Conservation (phyloP, 2,888 invertebrate species). For the Poecilus cupreus region DNA sequence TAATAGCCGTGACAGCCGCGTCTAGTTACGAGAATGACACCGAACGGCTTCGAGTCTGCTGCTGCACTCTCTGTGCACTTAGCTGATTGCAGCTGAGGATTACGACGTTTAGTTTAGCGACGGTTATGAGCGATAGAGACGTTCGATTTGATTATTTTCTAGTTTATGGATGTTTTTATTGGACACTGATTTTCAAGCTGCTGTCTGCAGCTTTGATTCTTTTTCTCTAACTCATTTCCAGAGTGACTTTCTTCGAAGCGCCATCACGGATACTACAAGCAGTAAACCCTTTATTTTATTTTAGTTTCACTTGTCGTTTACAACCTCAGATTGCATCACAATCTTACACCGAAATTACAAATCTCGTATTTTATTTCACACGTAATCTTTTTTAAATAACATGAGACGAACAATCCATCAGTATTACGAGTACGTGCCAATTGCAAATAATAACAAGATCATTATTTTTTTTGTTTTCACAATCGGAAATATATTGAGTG, state of each 20-base stretch:
- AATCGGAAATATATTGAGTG: no score
- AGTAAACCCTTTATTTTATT: conserved; percentile 18
- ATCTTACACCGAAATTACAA: not conserved
- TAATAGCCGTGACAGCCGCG: conserved; percentile 36
- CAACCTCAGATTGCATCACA: not conserved
- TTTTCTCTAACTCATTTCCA: conserved; percentile 28
- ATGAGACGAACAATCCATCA: no score
- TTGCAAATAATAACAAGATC: no score
- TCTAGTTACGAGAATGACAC: not conserved
- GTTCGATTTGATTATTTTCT: conserved; percentile 42
- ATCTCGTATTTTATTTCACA: not conserved
- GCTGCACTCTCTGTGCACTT: conserved; percentile 16
- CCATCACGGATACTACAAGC: conserved; percentile 4
- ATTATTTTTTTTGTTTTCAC: no score
- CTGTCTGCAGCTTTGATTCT: conserved; percentile 24
- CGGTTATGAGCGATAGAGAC: conserved; percentile 37
- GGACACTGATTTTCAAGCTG: conserved; percentile 37
- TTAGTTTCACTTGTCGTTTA: conserved; percentile 26
- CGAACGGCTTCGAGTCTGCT: not conserved
- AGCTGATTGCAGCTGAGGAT: conserved; percentile 22
- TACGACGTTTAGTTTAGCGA: conserved; percentile 2
- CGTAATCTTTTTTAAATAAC: not conserved
- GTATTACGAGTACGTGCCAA: no score
- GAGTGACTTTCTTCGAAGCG: not conserved
- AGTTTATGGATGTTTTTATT: conserved; percentile 43